phyloP scores from a whole-genome alignment of 64 coral and sea anemone species.

The Montipora efflorescens region DNA sequence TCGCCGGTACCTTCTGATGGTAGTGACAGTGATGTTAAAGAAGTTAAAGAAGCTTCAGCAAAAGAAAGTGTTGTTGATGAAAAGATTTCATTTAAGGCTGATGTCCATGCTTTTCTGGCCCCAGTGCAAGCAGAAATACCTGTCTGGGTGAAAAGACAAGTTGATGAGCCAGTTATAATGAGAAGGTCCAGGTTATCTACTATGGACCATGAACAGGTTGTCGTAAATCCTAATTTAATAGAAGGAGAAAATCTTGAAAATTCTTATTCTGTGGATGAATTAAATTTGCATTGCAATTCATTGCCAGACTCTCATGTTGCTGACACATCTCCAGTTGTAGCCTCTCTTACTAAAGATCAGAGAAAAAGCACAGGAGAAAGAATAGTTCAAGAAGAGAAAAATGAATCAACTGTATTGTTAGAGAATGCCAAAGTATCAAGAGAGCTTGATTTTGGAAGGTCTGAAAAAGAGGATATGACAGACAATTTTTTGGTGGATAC shows the following conservation, averaged over 20 bases:
- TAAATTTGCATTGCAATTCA: not conserved
- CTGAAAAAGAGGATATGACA: not conserved
- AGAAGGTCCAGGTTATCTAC: conserved; percentile 24
- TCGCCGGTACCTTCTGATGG: conserved; percentile 91
- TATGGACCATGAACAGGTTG: not conserved
- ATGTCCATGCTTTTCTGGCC: conserved; percentile 36
- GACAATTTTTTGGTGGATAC: not conserved
- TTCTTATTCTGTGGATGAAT: not conserved
- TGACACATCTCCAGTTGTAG: not conserved
- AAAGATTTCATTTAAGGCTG: conserved; percentile 43
- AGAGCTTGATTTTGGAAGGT: conserved; percentile 2
- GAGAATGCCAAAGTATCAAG: not conserved
- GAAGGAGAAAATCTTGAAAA: not conserved
- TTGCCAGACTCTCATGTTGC: not conserved
- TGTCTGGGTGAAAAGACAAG: conserved; percentile 25
- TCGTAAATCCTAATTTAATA: not conserved
- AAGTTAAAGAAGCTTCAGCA: not conserved
- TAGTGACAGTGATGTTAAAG: conserved; percentile 76
- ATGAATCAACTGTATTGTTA: not conserved
- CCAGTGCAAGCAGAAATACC: not conserved
- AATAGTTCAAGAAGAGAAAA: not conserved
- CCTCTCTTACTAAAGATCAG: not conserved
- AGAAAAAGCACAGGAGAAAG: not conserved
- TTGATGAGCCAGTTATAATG: not conserved
- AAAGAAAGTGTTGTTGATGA: not conserved